Evolutionary conservation across 2,113 vertebrate genomes (phyloP).

Genomic region (Heterochromis multidens): DNA sequence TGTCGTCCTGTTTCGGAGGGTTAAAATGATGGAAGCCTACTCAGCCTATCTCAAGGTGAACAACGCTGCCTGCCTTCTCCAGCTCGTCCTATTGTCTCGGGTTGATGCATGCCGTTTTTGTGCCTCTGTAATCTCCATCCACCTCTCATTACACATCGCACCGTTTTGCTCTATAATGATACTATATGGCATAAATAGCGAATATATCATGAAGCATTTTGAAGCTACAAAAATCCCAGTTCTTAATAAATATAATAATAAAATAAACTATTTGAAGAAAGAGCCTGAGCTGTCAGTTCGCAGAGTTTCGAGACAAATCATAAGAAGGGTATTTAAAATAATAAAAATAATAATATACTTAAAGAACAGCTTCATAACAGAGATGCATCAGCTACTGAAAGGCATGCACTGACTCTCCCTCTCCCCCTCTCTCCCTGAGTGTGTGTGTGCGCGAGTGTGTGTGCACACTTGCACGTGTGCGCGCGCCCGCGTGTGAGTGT

Average conservation of each 20-base stretch:
- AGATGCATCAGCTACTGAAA: constrained; percentile 46
- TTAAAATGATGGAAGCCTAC: constrained; percentile 32
- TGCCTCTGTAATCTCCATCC: constrained; percentile 4
- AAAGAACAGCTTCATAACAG: constrained; percentile 18
- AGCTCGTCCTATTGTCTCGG: constrained; percentile 64
- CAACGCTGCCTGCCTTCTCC: constrained; percentile 43
- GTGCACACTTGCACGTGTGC: neutral
- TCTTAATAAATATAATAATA: neutral
- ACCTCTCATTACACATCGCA: constrained; percentile 24
- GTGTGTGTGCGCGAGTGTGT: neutral
- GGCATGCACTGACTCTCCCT: neutral
- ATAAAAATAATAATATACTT: constrained; percentile 5
- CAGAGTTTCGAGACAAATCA: neutral
- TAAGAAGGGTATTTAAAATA: neutral
- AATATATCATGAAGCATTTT: neutral
- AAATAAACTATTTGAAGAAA: neutral
- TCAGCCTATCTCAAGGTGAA: constrained; percentile 61
- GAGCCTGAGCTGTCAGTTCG: neutral
- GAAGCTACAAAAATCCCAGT: neutral
- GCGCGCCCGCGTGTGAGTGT: neutral
- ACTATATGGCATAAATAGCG: neutral
- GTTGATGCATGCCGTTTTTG: constrained; percentile 34
- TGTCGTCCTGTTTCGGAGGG: constrained; percentile 14
- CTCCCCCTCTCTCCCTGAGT: neutral
- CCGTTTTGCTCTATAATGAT: neutral